A percentile compares a stretch with the other conserved stretches of the same genome.
Evolutionary conservation across 2,797 vertebrate species (phyloP).

Genomic region (Acanthurus leucopareius): DNA sequence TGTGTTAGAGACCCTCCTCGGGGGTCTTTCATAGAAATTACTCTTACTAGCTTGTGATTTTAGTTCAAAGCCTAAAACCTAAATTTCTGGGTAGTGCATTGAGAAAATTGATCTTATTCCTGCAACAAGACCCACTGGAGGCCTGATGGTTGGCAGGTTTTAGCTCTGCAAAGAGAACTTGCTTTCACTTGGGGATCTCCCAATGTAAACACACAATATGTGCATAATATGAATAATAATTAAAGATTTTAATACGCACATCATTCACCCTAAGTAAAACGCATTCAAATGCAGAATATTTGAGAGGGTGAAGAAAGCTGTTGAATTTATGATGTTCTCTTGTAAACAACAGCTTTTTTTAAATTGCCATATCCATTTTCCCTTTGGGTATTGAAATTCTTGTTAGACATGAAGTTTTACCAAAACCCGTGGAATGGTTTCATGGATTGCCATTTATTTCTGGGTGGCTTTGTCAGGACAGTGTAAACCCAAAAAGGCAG

Average conservation of each 20-base stretch:
- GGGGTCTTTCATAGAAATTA: neutral
- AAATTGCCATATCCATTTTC: constrained; percentile 12
- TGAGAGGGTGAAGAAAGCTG: neutral
- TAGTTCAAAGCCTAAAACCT: constrained; percentile 13
- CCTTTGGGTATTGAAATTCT: constrained; percentile 23
- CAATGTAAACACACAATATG: constrained; percentile 37
- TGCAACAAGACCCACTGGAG: neutral
- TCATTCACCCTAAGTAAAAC: constrained; percentile 21
- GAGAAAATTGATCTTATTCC: constrained; percentile 5
- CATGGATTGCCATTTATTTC: constrained; percentile 26
- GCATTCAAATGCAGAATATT: constrained; percentile 27
- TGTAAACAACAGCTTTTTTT: constrained; percentile 5
- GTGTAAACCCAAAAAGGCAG: too few relatives aligned
- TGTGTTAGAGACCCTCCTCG: neutral
- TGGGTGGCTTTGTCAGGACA: neutral
- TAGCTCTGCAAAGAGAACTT: constrained; percentile 23
- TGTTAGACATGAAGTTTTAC: constrained; percentile 6
- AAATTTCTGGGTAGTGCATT: constrained; percentile 4
- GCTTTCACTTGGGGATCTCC: constrained; percentile 19
- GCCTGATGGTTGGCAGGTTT: constrained; percentile 13
- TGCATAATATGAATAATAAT: constrained; percentile 34
- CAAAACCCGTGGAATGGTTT: too few relatives aligned
- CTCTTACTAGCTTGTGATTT: constrained; percentile 13
- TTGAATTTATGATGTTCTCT: constrained; percentile 13
- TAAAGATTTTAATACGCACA: constrained; percentile 18